phyloP scores from a whole-genome alignment of 2,113 vertebrate genomes.

The Sphyrna mokarran region DNA sequence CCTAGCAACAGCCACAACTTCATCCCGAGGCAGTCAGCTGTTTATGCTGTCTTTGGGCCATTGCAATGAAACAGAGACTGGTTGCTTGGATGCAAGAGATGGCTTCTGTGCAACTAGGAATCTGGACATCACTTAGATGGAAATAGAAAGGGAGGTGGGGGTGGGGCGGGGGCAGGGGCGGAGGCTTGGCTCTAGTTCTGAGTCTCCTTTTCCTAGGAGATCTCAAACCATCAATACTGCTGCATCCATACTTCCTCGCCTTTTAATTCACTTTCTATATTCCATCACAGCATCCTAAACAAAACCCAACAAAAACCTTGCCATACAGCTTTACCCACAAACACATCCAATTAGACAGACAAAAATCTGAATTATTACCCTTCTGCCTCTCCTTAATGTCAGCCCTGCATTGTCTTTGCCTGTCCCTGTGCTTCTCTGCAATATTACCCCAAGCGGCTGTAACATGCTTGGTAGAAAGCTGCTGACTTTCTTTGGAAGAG shows the following conservation, averaged over 20 bases:
- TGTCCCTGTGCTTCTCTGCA: neutral
- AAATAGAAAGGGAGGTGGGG: no score
- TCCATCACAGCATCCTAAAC: neutral
- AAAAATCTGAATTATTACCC: neutral
- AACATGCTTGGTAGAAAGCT: neutral
- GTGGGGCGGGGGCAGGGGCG: rapidly evolving
- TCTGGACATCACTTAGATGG: neutral
- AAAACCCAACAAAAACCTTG: neutral
- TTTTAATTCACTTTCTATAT: neutral
- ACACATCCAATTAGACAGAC: neutral
- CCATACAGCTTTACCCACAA: neutral
- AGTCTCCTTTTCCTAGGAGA: neutral
- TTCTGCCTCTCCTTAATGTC: neutral
- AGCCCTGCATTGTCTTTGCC: neutral
- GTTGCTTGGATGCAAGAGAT: no score
- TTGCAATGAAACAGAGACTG: no score
- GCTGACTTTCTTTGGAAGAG: neutral
- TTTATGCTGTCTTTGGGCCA: no score
- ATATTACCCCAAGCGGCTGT: neutral
- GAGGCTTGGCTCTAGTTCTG: neutral
- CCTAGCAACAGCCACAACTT: no score
- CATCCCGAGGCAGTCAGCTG: no score
- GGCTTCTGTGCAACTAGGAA: neutral
- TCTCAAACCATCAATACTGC: neutral
- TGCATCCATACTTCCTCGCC: neutral